Base-by-base conservation (phyloP, 2,888 invertebrate genomes). In the Oligia fasciuncula region DNA sequence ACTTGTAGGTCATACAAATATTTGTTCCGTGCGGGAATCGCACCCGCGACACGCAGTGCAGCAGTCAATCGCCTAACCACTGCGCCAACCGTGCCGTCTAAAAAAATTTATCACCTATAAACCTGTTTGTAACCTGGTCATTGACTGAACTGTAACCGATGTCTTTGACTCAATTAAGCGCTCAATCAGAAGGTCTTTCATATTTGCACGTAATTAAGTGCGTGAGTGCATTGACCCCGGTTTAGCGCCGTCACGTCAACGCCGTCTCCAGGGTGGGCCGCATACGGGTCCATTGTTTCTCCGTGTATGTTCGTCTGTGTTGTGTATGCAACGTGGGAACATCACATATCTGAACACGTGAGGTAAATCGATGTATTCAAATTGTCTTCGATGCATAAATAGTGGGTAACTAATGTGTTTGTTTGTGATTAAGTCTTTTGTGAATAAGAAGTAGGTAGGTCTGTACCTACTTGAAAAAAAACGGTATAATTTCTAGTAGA, bases 211-310 rank as follows among this genome's bases (percentile, higher is more conserved):
- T 90, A 89, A 81, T 82, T 80, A 84, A 78, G 87, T 87, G 84
- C 81, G 85, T 85, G 90, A 92, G 95, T 92, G 91, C 92, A 92
- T 91, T 91, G 93, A 93, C 92, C 95, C 87, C 90, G 83, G 87
- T 84, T 83, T 79, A 89, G 89, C 89, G 80, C 76, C 79, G 80
- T 70, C 77, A 89, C 79, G 80, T 70, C 77, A 89, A 88, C 88
- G 79, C 76, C 81, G 80, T 72, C 76, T 93, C 90, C 95, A 85
- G 96, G 96, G 96, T 95, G 96, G 96, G 91, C 95, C 87, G 88
- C 87, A 96, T 96, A 96, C 95, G 96, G 96, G 96, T 89, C 92
- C 92, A 96, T 96, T 96, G 96, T 96, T 94, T 73, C 84, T 94
- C 75, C 66, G 90, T 90, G 88, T 92, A 90, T 92, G 89, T 91